A percentile compares a stretch with the other conserved stretches of the same genome.
Evolutionary conservation across 2,113 vertebrate species (phyloP).

Genomic region (Taxidea taxus): DNA sequence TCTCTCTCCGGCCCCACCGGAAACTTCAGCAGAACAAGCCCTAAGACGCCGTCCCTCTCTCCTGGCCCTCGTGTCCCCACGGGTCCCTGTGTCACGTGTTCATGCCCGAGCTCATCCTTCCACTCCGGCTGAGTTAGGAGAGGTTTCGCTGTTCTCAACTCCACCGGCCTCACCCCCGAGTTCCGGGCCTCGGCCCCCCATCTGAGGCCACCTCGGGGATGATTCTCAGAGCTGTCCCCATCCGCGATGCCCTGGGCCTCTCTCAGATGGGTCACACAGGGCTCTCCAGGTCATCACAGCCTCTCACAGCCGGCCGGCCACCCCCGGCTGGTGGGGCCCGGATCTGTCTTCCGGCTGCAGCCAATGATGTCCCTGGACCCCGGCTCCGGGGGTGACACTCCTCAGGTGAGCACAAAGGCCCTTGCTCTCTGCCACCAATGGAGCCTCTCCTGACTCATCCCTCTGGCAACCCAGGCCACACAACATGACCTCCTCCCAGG

Average conservation of each 20-base stretch:
- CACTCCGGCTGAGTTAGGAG: neutral
- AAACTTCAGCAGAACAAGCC: neutral
- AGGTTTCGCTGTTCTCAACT: neutral
- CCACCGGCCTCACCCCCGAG: rapidly evolving
- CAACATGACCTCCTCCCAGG: neutral
- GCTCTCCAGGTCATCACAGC: too few species aligned
- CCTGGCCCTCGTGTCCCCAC: neutral
- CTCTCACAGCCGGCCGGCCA: rapidly evolving
- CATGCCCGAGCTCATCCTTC: neutral
- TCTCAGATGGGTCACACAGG: rapidly evolving
- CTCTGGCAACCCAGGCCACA: neutral
- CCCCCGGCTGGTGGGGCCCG: too few species aligned
- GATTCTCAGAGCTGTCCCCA: neutral
- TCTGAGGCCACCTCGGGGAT: neutral
- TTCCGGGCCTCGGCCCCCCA: rapidly evolving
- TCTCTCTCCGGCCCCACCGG: neutral
- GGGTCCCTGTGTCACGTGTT: rapidly evolving
- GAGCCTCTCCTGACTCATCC: rapidly evolving
- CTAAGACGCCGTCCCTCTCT: neutral
- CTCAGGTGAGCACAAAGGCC: neutral
- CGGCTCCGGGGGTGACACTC: rapidly evolving
- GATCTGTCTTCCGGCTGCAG: neutral
- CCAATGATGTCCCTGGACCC: neutral
- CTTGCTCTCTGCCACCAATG: neutral
- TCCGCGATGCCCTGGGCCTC: neutral